Evolutionary conservation across 2,797 vertebrate species (phyloP).

Genomic region (Helostoma temminkii): DNA sequence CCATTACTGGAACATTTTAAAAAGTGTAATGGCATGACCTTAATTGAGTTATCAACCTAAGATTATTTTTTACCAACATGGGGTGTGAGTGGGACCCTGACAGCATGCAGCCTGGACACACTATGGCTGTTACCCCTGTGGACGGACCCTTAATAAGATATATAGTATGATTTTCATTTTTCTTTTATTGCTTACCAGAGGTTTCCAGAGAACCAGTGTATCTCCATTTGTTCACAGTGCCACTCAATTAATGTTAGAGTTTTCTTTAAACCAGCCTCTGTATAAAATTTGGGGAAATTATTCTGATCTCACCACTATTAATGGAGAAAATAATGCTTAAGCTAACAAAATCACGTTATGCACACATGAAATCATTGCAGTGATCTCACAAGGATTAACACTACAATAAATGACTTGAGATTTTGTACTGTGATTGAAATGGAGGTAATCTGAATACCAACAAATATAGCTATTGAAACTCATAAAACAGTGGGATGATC

Average conservation of each 20-base stretch:
- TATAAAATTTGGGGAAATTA: slow-evolving; percentile 40
- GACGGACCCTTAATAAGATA: slow-evolving; percentile 28
- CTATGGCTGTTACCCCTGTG: slow-evolving; percentile 14
- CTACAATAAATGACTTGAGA: slow-evolving; percentile 40
- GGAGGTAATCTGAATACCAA: no score
- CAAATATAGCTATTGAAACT: no score
- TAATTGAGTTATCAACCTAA: slow-evolving; percentile 46
- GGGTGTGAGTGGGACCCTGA: slow-evolving; percentile 23
- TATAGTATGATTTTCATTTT: slow-evolving; percentile 1
- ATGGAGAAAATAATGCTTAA: slow-evolving; percentile 38
- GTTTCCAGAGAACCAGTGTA: slow-evolving; percentile 20
- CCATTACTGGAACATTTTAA: no score
- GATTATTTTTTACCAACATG: slow-evolving; percentile 40
- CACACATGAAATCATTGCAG: slow-evolving; percentile 31
- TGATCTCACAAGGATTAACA: slow-evolving; percentile 38
- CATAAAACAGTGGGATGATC: no score
- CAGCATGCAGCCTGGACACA: slow-evolving; percentile 27
- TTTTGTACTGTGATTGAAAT: no score
- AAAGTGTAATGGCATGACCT: slow-evolving; percentile 15
- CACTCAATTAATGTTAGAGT: slow-evolving; percentile 27
- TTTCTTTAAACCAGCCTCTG: slow-evolving; percentile 31
- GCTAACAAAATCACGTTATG: slow-evolving; percentile 45
- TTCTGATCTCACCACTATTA: slow-evolving; percentile 40
- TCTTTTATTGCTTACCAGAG: slow-evolving; percentile 28
- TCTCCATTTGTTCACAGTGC: slow-evolving; percentile 9